Evolutionary conservation across 2,888 invertebrate genomes (phyloP).

Genomic region (Heliconius hortense): DNA sequence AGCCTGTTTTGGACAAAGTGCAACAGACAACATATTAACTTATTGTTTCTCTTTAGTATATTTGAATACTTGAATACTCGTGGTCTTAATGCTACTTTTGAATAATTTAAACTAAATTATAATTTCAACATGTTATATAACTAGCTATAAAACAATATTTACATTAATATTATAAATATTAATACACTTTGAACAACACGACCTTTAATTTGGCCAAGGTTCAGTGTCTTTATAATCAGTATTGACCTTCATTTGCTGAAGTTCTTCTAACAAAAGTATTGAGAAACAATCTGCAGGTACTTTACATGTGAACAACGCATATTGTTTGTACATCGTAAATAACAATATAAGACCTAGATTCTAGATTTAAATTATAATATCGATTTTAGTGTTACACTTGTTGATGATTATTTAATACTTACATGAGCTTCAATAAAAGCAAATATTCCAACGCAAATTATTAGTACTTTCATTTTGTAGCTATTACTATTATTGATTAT

Average conservation of each 20-base stretch:
- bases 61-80: too few species aligned
- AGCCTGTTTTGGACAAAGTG: too few species aligned
- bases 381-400: neutral
- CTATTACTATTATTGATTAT: neutral
- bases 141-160: neutral
- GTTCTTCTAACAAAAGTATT: constrained; percentile 5
- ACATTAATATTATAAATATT: neutral
- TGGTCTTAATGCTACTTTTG: too few species aligned
- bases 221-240: constrained; percentile 10
- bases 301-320: constrained; percentile 13
- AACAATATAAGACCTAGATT: constrained; percentile 9
- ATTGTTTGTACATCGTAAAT: neutral
- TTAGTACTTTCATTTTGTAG: constrained; percentile 32
- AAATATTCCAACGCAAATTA: constrained; percentile 20
- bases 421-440: constrained; percentile 49
- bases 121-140: too few species aligned
- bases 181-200: neutral
- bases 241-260: constrained; percentile 13
- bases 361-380: neutral
- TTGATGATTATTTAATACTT: constrained; percentile 32
- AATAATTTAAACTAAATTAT: too few species aligned
- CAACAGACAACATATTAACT: too few species aligned
- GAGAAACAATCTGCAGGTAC: neutral
- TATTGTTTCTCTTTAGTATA: too few species aligned
- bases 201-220: neutral